These are phyloP conservation scores for Macrochelys suwanniensis DNA, from an alignment of 2,797 vertebrate species.

Conservation along the genomic window DNA sequence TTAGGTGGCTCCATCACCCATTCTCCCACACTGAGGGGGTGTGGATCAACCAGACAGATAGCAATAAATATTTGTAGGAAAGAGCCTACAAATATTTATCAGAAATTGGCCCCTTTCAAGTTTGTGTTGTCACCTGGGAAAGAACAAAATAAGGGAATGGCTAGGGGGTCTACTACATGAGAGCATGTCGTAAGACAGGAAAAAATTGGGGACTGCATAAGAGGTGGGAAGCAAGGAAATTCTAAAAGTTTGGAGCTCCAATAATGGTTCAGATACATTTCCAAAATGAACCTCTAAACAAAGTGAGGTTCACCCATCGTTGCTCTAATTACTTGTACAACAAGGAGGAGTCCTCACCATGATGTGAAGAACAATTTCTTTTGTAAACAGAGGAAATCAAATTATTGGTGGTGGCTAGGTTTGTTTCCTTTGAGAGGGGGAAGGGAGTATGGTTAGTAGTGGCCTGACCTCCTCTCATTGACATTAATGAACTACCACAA, in stretches of 20 bases:
- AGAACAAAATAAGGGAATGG: background rate
- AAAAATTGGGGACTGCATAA: background rate
- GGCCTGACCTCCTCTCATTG: background rate
- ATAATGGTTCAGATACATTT: background rate
- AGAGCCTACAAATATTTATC: background rate
- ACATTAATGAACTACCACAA: background rate
- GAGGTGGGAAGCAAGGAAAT: background rate
- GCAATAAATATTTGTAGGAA: background rate
- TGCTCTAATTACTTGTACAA: background rate
- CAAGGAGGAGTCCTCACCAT: background rate
- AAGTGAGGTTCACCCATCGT: background rate
- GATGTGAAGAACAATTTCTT: background rate
- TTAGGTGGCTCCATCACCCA: background rate
- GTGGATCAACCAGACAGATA: background rate
- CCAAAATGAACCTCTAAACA: background rate
- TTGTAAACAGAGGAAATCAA: conserved; percentile 1
- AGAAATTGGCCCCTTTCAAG: background rate
- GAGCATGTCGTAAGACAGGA: background rate
- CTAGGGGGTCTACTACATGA: background rate
- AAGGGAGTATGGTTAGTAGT: background rate
- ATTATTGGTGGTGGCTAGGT: rapidly evolving
- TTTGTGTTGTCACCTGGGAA: background rate
- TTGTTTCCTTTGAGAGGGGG: background rate
- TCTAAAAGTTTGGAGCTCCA: background rate
- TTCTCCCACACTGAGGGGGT: background rate